Percentiles rank a stretch among this genome's conserved stretches.
phyloP scores from a whole-genome alignment of 2,113 vertebrate species.

The Cygnus atratus region DNA sequence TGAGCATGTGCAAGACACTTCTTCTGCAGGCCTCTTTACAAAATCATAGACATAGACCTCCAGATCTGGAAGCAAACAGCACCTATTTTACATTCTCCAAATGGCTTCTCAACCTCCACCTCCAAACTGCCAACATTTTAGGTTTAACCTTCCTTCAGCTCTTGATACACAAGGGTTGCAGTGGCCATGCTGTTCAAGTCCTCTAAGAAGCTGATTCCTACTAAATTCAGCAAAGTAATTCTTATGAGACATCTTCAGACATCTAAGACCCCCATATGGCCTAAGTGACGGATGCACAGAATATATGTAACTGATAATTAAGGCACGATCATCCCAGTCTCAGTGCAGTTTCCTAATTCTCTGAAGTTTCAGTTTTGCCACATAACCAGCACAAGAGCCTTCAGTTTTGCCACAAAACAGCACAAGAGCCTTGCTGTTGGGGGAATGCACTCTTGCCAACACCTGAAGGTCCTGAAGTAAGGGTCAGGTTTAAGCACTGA shows the following conservation, averaged over 20 bases:
- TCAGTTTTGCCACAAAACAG: no score
- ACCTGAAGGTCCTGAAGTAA: not conserved
- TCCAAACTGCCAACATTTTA: not conserved
- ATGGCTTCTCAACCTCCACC: not conserved
- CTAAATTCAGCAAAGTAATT: not conserved
- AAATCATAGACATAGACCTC: not conserved
- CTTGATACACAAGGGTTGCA: not conserved
- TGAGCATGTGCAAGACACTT: not conserved
- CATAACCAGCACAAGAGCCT: not conserved
- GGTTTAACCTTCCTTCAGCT: not conserved
- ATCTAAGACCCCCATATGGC: not conserved
- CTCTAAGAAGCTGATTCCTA: not conserved
- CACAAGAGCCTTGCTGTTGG: not conserved
- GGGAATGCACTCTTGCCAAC: not conserved
- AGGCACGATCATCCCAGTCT: not conserved
- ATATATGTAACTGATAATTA: not conserved
- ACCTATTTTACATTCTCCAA: not conserved
- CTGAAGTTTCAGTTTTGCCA: not conserved
- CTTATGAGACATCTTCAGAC: not conserved
- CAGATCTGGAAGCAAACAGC: not conserved
- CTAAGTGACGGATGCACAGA: accelerated
- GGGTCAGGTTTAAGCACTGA: not conserved
- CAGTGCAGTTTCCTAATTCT: not conserved
- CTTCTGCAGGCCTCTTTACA: not conserved
- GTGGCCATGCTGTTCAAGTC: not conserved